Percentiles rank a stretch among this genome's conserved stretches.
Evolutionary conservation across 2,797 vertebrate genomes (phyloP).

Genomic region (Cheirogaleus major): DNA sequence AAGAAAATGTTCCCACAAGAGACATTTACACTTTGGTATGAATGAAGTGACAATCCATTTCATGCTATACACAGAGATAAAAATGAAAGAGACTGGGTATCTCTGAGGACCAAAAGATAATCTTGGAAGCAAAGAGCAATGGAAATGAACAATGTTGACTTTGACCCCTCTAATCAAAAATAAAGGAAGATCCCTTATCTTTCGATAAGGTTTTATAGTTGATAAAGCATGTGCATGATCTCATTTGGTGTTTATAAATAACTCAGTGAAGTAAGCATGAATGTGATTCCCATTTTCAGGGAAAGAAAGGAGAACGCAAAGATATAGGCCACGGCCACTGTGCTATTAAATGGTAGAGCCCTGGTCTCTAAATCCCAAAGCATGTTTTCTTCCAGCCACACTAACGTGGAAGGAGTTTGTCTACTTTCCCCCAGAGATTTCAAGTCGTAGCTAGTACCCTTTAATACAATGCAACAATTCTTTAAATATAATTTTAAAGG

Average conservation of each 20-base stretch:
- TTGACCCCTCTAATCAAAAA: neutral
- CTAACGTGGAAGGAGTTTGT: neutral
- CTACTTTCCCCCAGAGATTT: neutral
- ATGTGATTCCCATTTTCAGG: neutral
- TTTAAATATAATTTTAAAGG: neutral
- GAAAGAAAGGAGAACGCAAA: neutral
- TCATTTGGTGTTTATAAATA: constrained; percentile 25
- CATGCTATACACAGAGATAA: neutral
- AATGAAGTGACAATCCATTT: neutral
- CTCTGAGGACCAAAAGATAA: neutral
- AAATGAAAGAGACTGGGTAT: neutral
- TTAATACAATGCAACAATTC: neutral
- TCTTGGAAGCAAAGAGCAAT: neutral
- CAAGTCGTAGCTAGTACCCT: neutral
- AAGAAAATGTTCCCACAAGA: neutral
- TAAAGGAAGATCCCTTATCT: neutral
- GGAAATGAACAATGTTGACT: neutral
- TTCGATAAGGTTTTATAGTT: neutral
- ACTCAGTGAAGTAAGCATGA: neutral
- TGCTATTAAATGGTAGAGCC: neutral
- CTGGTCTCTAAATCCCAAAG: neutral
- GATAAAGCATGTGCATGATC: neutral
- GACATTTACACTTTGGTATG: neutral
- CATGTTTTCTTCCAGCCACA: neutral
- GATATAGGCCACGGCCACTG: neutral